These are phyloP conservation scores for Lamprotornis superbus DNA, from an alignment of 2,113 vertebrate genomes.

Conservation along the genomic window DNA sequence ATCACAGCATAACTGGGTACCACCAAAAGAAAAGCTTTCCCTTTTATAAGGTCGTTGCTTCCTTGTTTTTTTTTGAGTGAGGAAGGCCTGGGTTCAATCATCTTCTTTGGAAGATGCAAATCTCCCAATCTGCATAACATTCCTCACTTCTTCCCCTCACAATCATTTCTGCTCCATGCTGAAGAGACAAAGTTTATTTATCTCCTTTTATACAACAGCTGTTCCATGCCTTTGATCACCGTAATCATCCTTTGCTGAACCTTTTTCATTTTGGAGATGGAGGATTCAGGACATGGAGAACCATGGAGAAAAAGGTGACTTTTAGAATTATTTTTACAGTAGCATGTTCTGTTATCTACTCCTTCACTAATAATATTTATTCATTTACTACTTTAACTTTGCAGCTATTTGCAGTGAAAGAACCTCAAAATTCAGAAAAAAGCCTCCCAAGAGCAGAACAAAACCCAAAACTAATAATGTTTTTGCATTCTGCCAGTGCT, in stretches of 20 bases:
- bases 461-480: not conserved
- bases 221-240: not conserved
- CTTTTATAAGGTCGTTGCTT: not conserved
- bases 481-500: not conserved
- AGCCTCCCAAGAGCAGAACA: not conserved
- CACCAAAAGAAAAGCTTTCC: not conserved
- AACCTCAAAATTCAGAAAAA: not conserved
- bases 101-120: not conserved
- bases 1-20: accelerated
- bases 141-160: not conserved
- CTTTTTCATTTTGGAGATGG: not conserved
- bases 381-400: not conserved
- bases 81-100: not conserved
- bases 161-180: not conserved
- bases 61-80: not conserved
- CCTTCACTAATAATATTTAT: not conserved
- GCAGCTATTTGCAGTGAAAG: not conserved
- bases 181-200: not conserved
- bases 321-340: not conserved
- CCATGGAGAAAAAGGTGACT: not conserved
- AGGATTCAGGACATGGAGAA: not conserved
- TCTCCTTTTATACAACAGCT: not conserved
- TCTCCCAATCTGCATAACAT: not conserved
- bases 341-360: not conserved
- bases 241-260: not conserved